A percentile compares a stretch with the other conserved stretches of the same genome.
Evolutionary conservation across 1,140 invertebrate species (phyloP).

Genomic region (Nasonia giraulti): DNA sequence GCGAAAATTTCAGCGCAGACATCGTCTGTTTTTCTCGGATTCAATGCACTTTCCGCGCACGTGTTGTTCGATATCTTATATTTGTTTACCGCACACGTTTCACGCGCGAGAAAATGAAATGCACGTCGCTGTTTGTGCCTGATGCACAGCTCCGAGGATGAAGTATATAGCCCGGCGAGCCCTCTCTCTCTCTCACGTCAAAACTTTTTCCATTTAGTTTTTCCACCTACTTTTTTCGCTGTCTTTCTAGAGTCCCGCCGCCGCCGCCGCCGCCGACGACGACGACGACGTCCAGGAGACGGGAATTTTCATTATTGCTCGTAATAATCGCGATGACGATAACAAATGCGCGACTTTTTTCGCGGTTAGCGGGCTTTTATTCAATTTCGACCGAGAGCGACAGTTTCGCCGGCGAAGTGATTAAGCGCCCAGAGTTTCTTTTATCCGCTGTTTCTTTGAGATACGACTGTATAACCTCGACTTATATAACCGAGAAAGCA

Average conservation of each 20-base stretch:
- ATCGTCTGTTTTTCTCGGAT: no score
- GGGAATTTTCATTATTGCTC: slow-evolving; percentile 25
- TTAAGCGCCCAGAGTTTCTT: slow-evolving; percentile 10
- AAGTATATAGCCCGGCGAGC: background rate
- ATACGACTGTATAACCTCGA: no score
- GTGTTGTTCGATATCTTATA: slow-evolving; percentile 29
- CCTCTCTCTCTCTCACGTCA: background rate
- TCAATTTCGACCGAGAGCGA: background rate
- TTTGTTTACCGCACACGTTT: slow-evolving; percentile 30
- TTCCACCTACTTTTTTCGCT: slow-evolving; percentile 11
- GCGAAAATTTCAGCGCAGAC: no score
- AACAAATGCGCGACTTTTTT: slow-evolving; percentile 18
- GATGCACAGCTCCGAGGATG: background rate
- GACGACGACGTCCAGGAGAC: background rate
- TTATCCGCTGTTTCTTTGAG: background rate
- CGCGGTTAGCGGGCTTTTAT: background rate
- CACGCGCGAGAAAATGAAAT: slow-evolving; percentile 8
- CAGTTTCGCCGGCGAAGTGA: background rate
- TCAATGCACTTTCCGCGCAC: no score
- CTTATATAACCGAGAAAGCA: no score
- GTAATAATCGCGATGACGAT: slow-evolving; percentile 19
- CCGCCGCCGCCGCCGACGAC: no score
- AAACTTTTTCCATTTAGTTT: slow-evolving; percentile 46
- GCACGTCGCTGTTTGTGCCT: background rate
- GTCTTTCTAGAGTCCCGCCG: no score